Evolutionary conservation across 2,113 vertebrate genomes (phyloP), one percentile per base, ranked within the genome.

Genomic region (Amphilophus citrinellus): DNA sequence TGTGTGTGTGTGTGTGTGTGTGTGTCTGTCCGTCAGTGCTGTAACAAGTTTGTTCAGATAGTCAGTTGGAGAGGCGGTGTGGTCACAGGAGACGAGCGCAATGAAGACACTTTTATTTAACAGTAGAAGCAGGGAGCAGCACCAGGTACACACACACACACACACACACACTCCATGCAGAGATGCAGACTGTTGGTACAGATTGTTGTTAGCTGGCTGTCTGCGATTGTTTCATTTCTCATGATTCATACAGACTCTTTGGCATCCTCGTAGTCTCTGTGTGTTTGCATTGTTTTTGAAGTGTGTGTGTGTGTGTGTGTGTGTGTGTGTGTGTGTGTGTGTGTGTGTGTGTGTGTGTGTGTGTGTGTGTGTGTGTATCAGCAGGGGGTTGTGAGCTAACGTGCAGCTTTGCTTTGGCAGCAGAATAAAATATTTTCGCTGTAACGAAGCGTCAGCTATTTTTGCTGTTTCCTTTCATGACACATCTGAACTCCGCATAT

Each of bases 91-190:
- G 24, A 84, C 81, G 76, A 79, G 78, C 77, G 20, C 68, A 32
- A 95, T 93, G 93, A 92, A 94, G 85, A 89, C 92, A 2, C 89
- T 93, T 62, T 79, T 95, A 37, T 85, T 94, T 53, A 84, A 91
- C 61, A 47, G 93, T 9, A 84, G 89, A 82, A 94, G 83, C 61
- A 77, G 82, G 60, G 86, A 76, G 20, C 6, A 80, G 24, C 24
- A 24, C 32, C 90, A 92, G 95, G 95, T 95, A 80, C 76, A 57
- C 75, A 75, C 73, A 53, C 44, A 63, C 37, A 61, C 59, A 61
- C 50, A 79, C 66, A 61, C 75, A 61, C 60, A 79, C 59, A 35
- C 42, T 42, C 63, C 63, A 10, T 47, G 8, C 65, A 68, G 14
- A 68, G 39, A 68, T 0, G 7, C 39, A 27, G 42, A 4, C 22